Conservation (phyloP, 1,140 invertebrate genomes). For the Lepidurus apus region DNA sequence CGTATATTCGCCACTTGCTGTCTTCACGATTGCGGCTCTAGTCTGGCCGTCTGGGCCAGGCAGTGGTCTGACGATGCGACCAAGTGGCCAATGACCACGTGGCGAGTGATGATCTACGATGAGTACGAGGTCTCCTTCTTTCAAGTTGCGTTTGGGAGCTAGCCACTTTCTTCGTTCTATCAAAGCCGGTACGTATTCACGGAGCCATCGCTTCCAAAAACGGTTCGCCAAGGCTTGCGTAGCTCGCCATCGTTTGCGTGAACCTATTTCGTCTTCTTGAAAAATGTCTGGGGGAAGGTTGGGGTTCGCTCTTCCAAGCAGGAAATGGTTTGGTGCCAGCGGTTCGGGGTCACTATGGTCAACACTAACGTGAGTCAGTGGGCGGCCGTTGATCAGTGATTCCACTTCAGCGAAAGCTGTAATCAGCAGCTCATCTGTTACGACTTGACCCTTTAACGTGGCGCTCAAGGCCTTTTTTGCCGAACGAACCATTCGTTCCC, state of each 20-base stretch:
- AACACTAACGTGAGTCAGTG: conserved; percentile 29
- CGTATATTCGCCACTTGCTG: too few species aligned
- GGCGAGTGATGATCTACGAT: too few species aligned
- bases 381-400: neutral
- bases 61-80: too few species aligned
- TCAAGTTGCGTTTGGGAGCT: too few species aligned
- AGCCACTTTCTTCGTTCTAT: conserved; percentile 21
- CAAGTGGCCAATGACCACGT: too few species aligned
- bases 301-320: conserved; percentile 26
- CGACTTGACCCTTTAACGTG: too few species aligned
- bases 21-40: too few species aligned
- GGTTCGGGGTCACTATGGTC: conserved; percentile 32
- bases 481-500: neutral
- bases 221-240: conserved; percentile 30
- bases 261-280: conserved; percentile 2
- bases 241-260: conserved; percentile 26
- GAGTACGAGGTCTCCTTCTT: too few species aligned
- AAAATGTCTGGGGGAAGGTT: neutral
- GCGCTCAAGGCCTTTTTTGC: too few species aligned
- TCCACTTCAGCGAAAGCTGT: too few species aligned
- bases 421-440: too few species aligned
- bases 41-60: too few species aligned
- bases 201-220: conserved; percentile 33
- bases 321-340: conserved; percentile 36
- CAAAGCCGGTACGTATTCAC: conserved; percentile 31